Evolutionary conservation across 1,140 invertebrate species (phyloP), one percentile per base, ranked within the genome.

Genomic region (Bemisia tabaci): DNA sequence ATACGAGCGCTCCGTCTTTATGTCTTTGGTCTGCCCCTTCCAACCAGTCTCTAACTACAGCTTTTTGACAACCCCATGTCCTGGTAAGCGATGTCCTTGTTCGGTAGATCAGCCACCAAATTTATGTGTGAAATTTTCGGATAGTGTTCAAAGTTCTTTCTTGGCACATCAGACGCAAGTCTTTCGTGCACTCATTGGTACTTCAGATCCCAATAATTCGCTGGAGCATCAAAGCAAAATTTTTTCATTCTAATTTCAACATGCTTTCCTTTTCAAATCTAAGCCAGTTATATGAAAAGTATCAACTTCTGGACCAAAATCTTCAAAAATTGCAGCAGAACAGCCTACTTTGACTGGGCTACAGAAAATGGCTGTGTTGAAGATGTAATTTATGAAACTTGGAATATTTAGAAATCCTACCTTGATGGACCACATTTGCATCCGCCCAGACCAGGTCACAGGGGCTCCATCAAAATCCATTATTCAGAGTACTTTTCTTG

Each of bases 61-160:
- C 69, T 74, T 75, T 72, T 71, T 74, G 59, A 73, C 72, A 9
- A 78, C 77, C 12, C 77, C 77, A 23, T 79, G 61, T 69, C 75
- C 77, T 17, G 77, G 70, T 1, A 74, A 63, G 70, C 78, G 77
- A 79, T 77, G 68, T 76, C 76, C 70, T 79, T 77, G 9, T 75
- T 65, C 17, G 71, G 71, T 67, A 77, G 71, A 64, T 69, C 60
- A 22, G 70, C 70, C 12, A 79, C 73, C 67, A 79, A 71, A 66
- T 74, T 72, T 22, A 78, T 58, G 39, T 66, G 60, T 23, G 70
- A 63, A 27, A 73, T 66, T 65, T 61, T 63, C 63, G 33, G 2
- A 78, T 71, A 17, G 72, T 70, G 22, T 72, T 59, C 22, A 67
- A 75, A 76, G 62, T 64, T 33, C 62, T 71, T 70, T 64, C 68